Conservation (phyloP, 35 echinoderm and acorn worm genomes). For the Holothuria glaberrima region DNA sequence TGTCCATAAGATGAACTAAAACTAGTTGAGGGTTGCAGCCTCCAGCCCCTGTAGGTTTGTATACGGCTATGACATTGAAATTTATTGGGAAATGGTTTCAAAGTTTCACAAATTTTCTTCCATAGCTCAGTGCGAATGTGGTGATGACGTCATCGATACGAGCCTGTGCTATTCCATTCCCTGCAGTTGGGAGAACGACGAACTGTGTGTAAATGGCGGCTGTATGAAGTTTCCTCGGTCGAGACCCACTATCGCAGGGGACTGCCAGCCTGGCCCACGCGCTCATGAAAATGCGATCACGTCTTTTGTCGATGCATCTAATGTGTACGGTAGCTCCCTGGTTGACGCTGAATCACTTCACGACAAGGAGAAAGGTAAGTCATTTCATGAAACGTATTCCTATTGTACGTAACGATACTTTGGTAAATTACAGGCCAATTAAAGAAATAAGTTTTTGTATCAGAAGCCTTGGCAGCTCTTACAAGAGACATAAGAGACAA, state of each 20-base stretch:
- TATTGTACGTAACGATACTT: too few relatives aligned
- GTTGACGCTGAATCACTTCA: background rate
- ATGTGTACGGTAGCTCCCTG: slow-evolving; percentile 49
- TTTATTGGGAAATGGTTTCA: too few relatives aligned
- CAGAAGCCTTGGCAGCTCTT: too few relatives aligned
- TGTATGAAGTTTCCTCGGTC: slow-evolving; percentile 54
- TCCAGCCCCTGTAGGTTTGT: too few relatives aligned
- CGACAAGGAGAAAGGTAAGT: slow-evolving; percentile 1
- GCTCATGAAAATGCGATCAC: slow-evolving; percentile 52
- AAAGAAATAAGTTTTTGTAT: too few relatives aligned
- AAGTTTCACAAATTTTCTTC: background rate
- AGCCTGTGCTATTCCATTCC: slow-evolving; percentile 10
- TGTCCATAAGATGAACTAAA: too few relatives aligned
- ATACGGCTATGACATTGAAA: too few relatives aligned
- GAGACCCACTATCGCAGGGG: background rate
- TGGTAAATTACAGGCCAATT: too few relatives aligned
- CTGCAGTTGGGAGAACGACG: background rate
- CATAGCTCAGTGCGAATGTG: background rate
- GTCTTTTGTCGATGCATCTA: slow-evolving; percentile 52
- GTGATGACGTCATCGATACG: background rate
- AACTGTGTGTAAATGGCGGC: background rate
- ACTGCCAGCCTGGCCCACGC: background rate
- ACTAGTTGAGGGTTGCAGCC: too few relatives aligned
- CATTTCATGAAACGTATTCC: too few relatives aligned
- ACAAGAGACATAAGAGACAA: too few relatives aligned